Evolutionary conservation across 2,888 invertebrate genomes (phyloP), one percentile per base, ranked within the genome.

Genomic region (Dione vanillae): DNA sequence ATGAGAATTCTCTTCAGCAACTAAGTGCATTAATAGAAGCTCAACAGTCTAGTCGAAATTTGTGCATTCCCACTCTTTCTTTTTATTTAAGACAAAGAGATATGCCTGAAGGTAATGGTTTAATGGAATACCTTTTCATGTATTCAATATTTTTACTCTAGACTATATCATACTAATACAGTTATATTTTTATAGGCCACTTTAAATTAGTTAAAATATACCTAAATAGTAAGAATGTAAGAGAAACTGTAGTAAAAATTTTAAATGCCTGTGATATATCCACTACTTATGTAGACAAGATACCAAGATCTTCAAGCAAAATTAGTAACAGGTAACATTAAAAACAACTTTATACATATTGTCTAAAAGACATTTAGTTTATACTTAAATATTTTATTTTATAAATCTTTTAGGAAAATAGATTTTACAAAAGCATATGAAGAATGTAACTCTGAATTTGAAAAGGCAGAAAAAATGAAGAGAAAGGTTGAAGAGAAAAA

Each of bases 1-100:
- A 99, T 94, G 98, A 99, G 89, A 96, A 97, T 81, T 98, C 98
- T 0, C 86, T 98, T 72, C 98, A 98, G 86, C 95, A 96, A 78
- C 90, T 98, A 65, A 98, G 98, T 89, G 96, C 96, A 37, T 95
- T 97, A 81, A 91, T 99, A 78, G 97, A 98, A 87, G 95, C 95
- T 37, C 94, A 98, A 67, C 96, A 97, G 80, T 93, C 95, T 79
- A 94, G 95, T 79, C 93, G 94, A 75, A 92, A 93, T 61, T 90
- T 95, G 58, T 85, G 94, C 65, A 94, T 95, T 5, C 95, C 95
- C 74, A 86, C 89, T 16, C 90, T 98, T 51, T 94, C 95, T 74
- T 98, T 98, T 93, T 98, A 97, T 89, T 93, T 98, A 74, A 94
- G 97, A 75, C 94, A 95, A 80, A 95, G 94, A 81, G 90, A 95